Evolutionary conservation across 2,113 vertebrate species (phyloP), one percentile per base, ranked within the genome.

Genomic region (Laterallus jamaicensis): DNA sequence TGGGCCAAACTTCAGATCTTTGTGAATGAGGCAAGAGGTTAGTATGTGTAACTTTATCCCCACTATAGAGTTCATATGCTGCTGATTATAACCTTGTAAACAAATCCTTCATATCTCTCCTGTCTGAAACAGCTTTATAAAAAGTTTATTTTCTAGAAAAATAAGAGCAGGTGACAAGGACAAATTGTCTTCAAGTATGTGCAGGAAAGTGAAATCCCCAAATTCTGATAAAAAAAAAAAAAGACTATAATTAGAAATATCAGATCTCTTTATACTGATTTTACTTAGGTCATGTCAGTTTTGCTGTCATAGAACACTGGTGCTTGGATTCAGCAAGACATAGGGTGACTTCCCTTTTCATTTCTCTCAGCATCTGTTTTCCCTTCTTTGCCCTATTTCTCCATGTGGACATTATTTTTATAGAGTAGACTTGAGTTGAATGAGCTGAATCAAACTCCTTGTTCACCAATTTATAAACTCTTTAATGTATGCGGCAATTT

Each of bases 31-130:
- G 92, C 86, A 94, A 95, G 88, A 93, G 93, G 95, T 97, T 96
- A 96, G 52, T 28, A 40, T 44, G 47, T 58, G 95, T 88, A 97
- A 97, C 54, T 86, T 90, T 92, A 97, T 88, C 82, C 60, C 22
- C 54, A 40, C 55, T 42, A 3, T 19, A 42, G 85, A 71, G 66
- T 95, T 97, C 95, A 96, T 96, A 93, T 95, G 95, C 76, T 96
- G 93, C 68, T 96, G 76, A 96, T 97, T 96, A 94, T 96, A n/a
- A 84, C 55, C 88, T 78, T 96, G 93, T 88, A 95, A 96, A 96
- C 73, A 94, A 93, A 96, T 86, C 75, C 69, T 88, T 92, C 76
- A 47, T 92, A 77, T 82, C 86, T 83, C 66, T 91, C 31, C 44
- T 84, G 42, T 78, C 82, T 74, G 58, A 93, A 96, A 88, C 10